Evolutionary conservation across 2,888 invertebrate species (phyloP).

Genomic region (Ophonus ardosiacus): DNA sequence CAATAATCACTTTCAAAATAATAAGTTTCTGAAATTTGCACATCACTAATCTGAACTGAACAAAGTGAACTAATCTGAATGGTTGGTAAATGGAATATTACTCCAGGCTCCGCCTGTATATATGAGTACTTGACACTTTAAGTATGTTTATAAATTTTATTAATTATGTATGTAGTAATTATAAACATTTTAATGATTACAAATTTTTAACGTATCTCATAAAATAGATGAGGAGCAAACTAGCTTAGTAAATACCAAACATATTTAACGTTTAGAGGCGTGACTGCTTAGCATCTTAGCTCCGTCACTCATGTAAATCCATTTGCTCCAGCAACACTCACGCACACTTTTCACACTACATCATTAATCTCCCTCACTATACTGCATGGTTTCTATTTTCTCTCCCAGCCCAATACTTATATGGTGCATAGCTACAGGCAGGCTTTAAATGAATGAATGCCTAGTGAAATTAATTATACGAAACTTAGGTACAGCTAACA

Average conservation of each 20-base stretch:
- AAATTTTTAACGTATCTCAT: background rate
- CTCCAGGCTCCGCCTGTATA: no score
- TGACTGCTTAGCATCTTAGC: background rate
- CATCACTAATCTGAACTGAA: no score
- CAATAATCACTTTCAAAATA: no score
- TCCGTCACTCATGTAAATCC: constrained; percentile 20
- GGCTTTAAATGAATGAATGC: background rate
- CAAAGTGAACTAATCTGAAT: no score
- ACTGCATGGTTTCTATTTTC: constrained; percentile 7
- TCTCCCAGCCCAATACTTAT: background rate
- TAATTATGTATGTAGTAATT: no score
- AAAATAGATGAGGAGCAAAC: background rate
- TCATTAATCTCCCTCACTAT: constrained; percentile 25
- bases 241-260: background rate
- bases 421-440: background rate
- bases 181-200: background rate
- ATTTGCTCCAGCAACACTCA: constrained; percentile 15
- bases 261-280: background rate
- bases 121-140: no score
- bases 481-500: no score
- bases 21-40: no score
- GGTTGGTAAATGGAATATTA: no score
- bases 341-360: background rate
- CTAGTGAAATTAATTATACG: background rate
- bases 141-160: no score